These are phyloP conservation scores for Philereme vetulata DNA, from an alignment of 2,888 invertebrate species.

Conservation along the genomic window DNA sequence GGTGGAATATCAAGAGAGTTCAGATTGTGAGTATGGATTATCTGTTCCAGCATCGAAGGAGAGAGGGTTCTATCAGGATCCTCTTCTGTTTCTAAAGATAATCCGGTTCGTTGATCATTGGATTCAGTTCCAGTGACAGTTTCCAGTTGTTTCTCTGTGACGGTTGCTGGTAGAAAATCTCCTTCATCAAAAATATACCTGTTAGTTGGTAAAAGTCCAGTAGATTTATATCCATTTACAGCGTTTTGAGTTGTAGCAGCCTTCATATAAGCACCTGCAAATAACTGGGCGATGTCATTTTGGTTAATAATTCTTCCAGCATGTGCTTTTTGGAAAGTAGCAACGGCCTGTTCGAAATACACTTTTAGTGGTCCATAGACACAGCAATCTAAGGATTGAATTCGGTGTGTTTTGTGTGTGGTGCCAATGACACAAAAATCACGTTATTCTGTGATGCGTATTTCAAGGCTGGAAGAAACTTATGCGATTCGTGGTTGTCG, in stretches of 20 bases:
- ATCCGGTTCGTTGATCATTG: background rate
- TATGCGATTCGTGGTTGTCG: conserved; percentile 34
- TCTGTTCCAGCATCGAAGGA: background rate
- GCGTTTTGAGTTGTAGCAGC: conserved; percentile 13
- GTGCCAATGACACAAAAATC: conserved; percentile 31
- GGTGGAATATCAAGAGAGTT: background rate
- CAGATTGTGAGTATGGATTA: background rate
- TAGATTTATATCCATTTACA: conserved; percentile 5
- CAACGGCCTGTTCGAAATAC: conserved; percentile 33
- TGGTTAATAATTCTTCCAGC: conserved; percentile 5
- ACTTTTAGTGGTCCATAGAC: conserved; percentile 31
- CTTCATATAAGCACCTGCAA: conserved; percentile 10
- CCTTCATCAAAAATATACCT: conserved; percentile 8
- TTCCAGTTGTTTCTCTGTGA: background rate
- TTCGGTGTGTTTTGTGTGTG: conserved; percentile 35
- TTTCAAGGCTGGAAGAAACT: conserved; percentile 32
- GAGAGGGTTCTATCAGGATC: background rate
- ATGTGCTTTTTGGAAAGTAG: conserved; percentile 24
- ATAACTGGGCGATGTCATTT: background rate
- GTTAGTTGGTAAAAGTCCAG: conserved; percentile 6
- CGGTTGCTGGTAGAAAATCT: conserved; percentile 7
- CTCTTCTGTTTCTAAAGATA: background rate
- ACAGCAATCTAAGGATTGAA: conserved; percentile 32
- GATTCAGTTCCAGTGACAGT: background rate
- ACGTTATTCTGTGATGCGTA: conserved; percentile 35